phyloP scores from a whole-genome alignment of 2,113 vertebrate species.

The Trogon melanurus region DNA sequence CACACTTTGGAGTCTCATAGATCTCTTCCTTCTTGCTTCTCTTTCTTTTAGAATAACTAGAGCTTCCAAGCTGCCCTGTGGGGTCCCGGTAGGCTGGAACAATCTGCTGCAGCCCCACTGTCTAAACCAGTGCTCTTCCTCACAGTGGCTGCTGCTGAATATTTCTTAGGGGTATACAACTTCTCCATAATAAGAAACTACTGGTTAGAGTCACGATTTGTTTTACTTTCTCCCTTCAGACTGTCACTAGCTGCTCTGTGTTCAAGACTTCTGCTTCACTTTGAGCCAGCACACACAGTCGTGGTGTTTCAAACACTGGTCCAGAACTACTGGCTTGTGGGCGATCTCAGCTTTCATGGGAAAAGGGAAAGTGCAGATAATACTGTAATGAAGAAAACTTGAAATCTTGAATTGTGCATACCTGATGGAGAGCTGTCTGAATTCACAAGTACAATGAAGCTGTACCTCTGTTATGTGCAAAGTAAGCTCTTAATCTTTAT shows the following conservation, averaged over 20 bases:
- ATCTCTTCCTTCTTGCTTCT: neutral
- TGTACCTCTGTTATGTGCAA: neutral
- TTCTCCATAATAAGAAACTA: neutral
- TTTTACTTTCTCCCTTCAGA: neutral
- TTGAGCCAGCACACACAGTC: neutral
- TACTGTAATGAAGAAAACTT: neutral
- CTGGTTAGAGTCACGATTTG: neutral
- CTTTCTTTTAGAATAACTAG: neutral
- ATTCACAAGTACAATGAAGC: neutral
- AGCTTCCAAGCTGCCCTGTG: neutral
- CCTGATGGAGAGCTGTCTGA: neutral
- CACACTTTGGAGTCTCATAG: neutral
- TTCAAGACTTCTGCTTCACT: neutral
- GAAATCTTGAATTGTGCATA: neutral
- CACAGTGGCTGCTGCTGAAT: neutral
- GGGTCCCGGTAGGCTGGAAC: neutral
- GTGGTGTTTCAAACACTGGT: neutral
- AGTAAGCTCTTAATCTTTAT: neutral
- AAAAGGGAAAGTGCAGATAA: neutral
- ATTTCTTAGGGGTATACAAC: neutral
- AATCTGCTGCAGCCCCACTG: neutral
- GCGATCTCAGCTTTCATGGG: neutral
- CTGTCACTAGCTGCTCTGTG: accelerated
- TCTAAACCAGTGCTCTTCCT: neutral
- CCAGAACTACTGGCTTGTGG: accelerated